These are phyloP conservation scores for Propsilocerus akamusi DNA, from an alignment of 1,140 invertebrate genomes.

Conservation along the genomic window DNA sequence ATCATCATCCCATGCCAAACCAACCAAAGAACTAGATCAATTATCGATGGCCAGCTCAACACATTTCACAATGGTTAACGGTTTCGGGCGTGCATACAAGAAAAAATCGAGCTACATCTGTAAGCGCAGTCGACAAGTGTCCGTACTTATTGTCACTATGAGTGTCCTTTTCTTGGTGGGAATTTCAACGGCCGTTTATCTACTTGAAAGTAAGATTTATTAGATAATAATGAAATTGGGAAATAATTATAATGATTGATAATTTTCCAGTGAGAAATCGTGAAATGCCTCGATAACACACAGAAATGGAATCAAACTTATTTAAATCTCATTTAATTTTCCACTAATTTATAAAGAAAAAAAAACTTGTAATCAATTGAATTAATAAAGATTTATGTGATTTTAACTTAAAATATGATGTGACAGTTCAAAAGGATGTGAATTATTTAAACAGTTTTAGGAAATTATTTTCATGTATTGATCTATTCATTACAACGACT, in stretches of 20 bases:
- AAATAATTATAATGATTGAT: constrained; percentile 8
- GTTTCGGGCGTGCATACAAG: constrained; percentile 40
- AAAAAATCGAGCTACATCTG: constrained; percentile 29
- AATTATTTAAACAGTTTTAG: too few species aligned
- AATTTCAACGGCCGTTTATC: constrained; percentile 50
- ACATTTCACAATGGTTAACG: constrained; percentile 68
- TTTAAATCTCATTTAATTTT: too few species aligned
- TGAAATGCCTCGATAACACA: constrained; percentile 23
- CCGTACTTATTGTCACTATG: constrained; percentile 58
- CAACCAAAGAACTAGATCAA: constrained; percentile 32
- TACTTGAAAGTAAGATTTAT: constrained; percentile 40
- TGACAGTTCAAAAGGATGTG: too few species aligned
- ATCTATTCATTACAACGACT: too few species aligned
- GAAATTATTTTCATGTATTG: too few species aligned
- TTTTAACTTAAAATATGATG: too few species aligned
- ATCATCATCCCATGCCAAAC: not conserved
- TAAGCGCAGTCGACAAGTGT: constrained; percentile 51
- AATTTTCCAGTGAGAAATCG: constrained; percentile 34
- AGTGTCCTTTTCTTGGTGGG: constrained; percentile 56
- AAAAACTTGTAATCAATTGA: too few species aligned
- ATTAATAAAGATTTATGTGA: too few species aligned
- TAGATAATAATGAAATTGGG: not conserved
- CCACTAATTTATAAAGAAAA: too few species aligned
- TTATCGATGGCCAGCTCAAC: constrained; percentile 64
- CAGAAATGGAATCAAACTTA: too few species aligned